Conservation (phyloP, 1,140 invertebrate species). For the Oscheius sp. region DNA sequence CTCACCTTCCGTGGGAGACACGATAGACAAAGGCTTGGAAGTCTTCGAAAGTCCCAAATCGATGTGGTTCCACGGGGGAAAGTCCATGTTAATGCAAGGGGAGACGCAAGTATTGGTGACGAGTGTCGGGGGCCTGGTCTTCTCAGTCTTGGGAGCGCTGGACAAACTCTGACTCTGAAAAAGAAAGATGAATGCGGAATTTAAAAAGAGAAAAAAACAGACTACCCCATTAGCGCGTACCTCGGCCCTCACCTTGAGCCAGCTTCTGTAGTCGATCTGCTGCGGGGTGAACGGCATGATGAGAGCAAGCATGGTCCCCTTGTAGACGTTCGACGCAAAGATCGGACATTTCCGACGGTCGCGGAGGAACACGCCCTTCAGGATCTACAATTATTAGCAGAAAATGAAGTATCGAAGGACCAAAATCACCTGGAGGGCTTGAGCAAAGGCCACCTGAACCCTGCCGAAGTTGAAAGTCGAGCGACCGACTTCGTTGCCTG, state of each 20-base stretch:
- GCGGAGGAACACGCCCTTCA: background rate
- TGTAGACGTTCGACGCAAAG: background rate
- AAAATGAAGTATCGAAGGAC: background rate
- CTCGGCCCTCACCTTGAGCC: slow-evolving; percentile 25
- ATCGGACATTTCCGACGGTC: background rate
- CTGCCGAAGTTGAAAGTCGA: slow-evolving; percentile 9
- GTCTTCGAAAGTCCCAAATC: too few species aligned
- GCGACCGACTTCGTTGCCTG: slow-evolving; percentile 23
- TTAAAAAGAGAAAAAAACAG: too few species aligned
- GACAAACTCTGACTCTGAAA: background rate
- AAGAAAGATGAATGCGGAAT: too few species aligned
- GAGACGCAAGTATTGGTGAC: background rate
- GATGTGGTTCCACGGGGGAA: too few species aligned
- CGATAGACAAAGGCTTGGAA: too few species aligned
- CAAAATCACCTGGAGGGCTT: background rate
- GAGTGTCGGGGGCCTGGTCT: background rate
- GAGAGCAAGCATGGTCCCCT: slow-evolving; percentile 16
- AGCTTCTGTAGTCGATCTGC: slow-evolving; percentile 19
- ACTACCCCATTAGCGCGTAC: background rate
- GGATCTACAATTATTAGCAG: background rate
- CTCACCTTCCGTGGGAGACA: too few species aligned
- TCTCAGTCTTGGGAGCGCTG: background rate
- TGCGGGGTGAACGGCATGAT: slow-evolving; percentile 28
- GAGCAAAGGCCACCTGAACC: background rate
- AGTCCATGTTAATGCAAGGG: too few species aligned